A percentile compares a stretch with the other conserved stretches of the same genome.
Conservation (phyloP, 2,797 vertebrate species). For the Lindbergichthys nudifrons region DNA sequence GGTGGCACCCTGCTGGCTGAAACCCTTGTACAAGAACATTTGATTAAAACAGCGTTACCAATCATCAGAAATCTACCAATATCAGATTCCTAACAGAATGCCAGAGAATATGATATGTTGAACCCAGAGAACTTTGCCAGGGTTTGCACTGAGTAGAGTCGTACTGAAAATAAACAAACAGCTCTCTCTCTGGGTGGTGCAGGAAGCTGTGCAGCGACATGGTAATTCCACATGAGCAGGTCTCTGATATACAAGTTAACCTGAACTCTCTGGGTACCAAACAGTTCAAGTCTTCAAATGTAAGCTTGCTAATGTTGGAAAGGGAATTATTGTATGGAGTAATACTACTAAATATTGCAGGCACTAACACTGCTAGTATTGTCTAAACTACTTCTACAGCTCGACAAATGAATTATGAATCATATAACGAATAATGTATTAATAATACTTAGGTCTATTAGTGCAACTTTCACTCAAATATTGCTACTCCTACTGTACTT, state of each 20-base stretch:
- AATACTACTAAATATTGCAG: neutral
- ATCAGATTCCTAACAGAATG: slow-evolving; percentile 28
- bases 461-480: neutral
- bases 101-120: slow-evolving; percentile 39
- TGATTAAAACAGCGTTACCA: slow-evolving; percentile 44
- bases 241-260: slow-evolving; percentile 32
- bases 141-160: slow-evolving; percentile 19
- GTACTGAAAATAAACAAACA: slow-evolving; percentile 36
- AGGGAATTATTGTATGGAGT: neutral
- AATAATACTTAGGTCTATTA: too few relatives aligned
- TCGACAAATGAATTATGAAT: neutral
- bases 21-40: slow-evolving; percentile 23
- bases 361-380: neutral
- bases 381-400: neutral
- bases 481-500: neutral
- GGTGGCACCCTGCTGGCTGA: slow-evolving; percentile 39
- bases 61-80: slow-evolving; percentile 20
- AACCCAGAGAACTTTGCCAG: slow-evolving; percentile 25
- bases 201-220: slow-evolving; percentile 33
- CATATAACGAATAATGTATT: too few relatives aligned
- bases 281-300: neutral
- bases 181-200: slow-evolving; percentile 34
- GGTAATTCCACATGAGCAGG: slow-evolving; percentile 34
- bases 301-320: neutral
- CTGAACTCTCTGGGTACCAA: slow-evolving; percentile 23